Conservation (phyloP, 1,140 invertebrate genomes). For the Drosophila kurseongensis region DNA sequence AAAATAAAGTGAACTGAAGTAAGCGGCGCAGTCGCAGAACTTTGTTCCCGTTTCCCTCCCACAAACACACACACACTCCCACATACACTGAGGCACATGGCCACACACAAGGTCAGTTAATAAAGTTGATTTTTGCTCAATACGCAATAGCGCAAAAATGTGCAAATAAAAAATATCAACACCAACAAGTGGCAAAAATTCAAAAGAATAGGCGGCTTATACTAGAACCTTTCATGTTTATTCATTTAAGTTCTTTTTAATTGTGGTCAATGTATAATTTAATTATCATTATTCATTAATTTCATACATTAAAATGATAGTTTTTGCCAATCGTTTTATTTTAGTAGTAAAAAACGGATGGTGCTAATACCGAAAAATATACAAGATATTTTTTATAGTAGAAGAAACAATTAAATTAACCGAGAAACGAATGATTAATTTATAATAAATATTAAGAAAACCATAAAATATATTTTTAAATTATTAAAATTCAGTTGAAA, state of each 20-base stretch:
- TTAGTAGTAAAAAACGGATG: no score
- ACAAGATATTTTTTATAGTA: no score
- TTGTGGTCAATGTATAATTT: background rate
- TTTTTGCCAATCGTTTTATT: no score
- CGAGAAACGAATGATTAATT: no score
- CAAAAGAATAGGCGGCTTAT: conserved; percentile 7
- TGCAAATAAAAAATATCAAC: conserved; percentile 41
- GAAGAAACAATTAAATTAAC: no score
- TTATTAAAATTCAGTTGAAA: no score
- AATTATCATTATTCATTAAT: background rate
- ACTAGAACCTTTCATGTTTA: conserved; percentile 1
- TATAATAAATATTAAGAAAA: no score
- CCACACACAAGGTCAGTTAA: conserved; percentile 32
- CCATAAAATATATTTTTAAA: no score
- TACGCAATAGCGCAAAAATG: conserved; percentile 41
- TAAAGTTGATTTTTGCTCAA: conserved; percentile 48
- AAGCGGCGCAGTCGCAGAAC: conserved; percentile 36
- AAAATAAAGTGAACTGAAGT: conserved; percentile 27
- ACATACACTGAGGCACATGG: conserved; percentile 13
- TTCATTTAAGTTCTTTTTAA: background rate
- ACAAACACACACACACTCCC: conserved; percentile 1
- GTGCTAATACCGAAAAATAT: no score
- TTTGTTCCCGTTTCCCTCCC: conserved; percentile 12
- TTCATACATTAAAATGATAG: background rate
- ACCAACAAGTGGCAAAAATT: conserved; percentile 22